These are phyloP conservation scores for Chironomus tentans DNA, from an alignment of 2,888 invertebrate species.

Conservation along the genomic window DNA sequence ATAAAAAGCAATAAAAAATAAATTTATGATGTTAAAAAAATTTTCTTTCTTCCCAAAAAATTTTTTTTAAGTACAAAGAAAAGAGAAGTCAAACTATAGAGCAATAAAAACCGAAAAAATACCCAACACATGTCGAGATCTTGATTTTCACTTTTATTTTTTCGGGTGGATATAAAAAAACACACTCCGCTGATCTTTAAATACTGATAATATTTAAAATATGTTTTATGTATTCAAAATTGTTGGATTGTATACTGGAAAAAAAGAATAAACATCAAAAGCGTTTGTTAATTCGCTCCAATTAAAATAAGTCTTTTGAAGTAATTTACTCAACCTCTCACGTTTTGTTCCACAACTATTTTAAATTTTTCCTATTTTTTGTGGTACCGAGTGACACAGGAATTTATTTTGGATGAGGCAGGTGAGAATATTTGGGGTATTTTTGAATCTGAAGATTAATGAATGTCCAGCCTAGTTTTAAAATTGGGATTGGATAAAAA, in stretches of 20 bases:
- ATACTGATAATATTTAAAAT: not conserved
- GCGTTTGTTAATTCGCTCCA: constrained; percentile 2
- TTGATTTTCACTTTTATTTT: not conserved
- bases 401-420: too few species aligned
- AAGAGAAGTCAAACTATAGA: constrained; percentile 3
- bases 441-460: too few species aligned
- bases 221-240: not conserved
- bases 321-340: not conserved
- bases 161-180: too few species aligned
- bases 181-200: not conserved
- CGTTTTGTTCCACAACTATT: not conserved
- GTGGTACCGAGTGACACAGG: too few species aligned
- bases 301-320: constrained; percentile 1
- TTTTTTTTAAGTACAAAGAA: too few species aligned
- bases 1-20: not conserved
- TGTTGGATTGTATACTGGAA: not conserved
- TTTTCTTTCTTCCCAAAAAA: not conserved
- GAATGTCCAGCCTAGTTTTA: too few species aligned
- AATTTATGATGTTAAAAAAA: too few species aligned
- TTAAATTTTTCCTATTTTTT: too few species aligned
- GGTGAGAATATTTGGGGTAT: too few species aligned
- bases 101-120: constrained; percentile 1
- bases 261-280: not conserved
- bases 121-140: not conserved
- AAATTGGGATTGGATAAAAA: too few species aligned